A percentile compares a stretch with the other conserved stretches of the same genome.
These are phyloP conservation scores for Tinamus major DNA, from an alignment of 2,797 vertebrate species.

Conservation along the genomic window DNA sequence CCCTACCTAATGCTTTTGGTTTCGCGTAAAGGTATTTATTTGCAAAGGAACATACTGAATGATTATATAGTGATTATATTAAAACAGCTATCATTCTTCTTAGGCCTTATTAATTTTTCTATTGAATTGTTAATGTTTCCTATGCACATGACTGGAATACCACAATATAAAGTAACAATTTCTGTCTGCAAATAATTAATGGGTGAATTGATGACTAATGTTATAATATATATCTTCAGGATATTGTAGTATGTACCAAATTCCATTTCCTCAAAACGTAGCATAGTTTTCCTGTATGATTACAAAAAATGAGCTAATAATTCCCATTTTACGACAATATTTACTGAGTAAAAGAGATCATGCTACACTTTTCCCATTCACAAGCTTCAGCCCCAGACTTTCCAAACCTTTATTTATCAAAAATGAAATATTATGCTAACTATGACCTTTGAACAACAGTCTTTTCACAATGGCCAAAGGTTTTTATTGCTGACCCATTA, in stretches of 20 bases:
- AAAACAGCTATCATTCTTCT: not conserved
- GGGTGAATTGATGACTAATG: not conserved
- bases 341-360: slow-evolving; percentile 60
- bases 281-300: not conserved
- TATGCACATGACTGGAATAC: not conserved
- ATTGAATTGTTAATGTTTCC: not conserved
- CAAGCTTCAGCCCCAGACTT: slow-evolving; percentile 25
- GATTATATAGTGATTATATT: not conserved
- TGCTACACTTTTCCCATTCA: slow-evolving; percentile 49
- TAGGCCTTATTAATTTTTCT: not conserved
- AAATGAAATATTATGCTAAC: slow-evolving; percentile 65
- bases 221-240: not conserved
- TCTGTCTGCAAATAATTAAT: not conserved
- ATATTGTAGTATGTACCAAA: not conserved
- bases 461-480: slow-evolving; percentile 42
- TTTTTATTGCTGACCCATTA: slow-evolving; percentile 68
- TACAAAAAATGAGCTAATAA: slow-evolving; percentile 38
- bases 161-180: not conserved
- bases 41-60: not conserved
- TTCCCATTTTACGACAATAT: slow-evolving; percentile 37
- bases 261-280: not conserved
- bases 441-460: slow-evolving; percentile 62
- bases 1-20: not conserved
- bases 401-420: slow-evolving; percentile 63
- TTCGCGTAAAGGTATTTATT: not conserved